Percentiles rank a stretch among this genome's conserved stretches.
Conservation (phyloP, 2,888 invertebrate species). For the Idaea biselata region DNA sequence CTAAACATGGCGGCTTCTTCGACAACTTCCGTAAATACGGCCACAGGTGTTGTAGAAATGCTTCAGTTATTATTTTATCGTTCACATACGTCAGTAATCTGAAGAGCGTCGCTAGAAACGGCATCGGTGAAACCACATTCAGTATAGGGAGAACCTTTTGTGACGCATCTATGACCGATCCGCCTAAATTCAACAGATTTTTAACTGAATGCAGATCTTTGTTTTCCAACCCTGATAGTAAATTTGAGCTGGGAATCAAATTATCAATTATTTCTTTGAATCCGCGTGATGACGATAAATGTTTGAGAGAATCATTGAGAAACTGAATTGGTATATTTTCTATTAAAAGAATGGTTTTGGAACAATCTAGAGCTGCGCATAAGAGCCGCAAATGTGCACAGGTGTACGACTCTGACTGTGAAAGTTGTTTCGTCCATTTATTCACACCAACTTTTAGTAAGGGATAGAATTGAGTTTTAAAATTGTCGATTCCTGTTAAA, state of each 20-base stretch:
- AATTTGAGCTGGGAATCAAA: constrained; percentile 60
- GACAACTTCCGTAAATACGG: constrained; percentile 69
- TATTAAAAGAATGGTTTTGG: constrained; percentile 51
- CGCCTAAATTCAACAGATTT: constrained; percentile 60
- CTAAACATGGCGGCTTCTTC: constrained; percentile 57
- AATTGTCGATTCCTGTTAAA: constrained; percentile 40
- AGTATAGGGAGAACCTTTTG: constrained; percentile 66
- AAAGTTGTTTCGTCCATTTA: constrained; percentile 75
- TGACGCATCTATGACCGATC: constrained; percentile 51
- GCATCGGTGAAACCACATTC: constrained; percentile 58
- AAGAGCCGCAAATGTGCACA: constrained; percentile 66
- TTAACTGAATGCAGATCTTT: constrained; percentile 53
- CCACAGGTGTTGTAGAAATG: constrained; percentile 58
- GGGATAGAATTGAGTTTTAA: constrained; percentile 61
- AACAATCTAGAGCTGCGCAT: constrained; percentile 63
- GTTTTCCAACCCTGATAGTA: constrained; percentile 60
- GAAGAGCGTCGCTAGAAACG: constrained; percentile 63
- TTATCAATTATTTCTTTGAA: constrained; percentile 66
- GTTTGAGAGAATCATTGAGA: constrained; percentile 50
- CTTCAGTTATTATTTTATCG: constrained; percentile 53
- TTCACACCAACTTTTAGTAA: constrained; percentile 62
- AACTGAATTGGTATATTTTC: constrained; percentile 53
- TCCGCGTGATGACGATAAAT: constrained; percentile 65
- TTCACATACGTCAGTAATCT: constrained; percentile 53
- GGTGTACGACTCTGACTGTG: constrained; percentile 59